Evolutionary conservation across 2,888 invertebrate species (phyloP).

Genomic region (Rotaria sp.): DNA sequence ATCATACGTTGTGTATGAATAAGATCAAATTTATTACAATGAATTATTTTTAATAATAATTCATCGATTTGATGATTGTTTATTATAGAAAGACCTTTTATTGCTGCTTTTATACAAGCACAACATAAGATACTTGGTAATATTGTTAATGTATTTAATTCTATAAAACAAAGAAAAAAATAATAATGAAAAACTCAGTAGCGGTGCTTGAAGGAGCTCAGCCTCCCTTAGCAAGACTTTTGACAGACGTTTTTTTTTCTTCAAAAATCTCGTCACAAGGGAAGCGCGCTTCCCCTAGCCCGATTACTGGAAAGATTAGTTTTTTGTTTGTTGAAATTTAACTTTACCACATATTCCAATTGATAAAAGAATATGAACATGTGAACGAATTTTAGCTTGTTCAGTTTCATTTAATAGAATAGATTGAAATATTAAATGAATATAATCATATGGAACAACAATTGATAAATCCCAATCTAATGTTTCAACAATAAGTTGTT

Average conservation of each 20-base stretch:
- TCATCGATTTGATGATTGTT: background rate
- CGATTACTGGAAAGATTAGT: background rate
- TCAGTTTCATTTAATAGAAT: background rate
- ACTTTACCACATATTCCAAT: background rate
- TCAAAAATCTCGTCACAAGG: no score
- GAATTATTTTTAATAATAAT: background rate
- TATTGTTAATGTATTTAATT: background rate
- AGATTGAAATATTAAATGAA: background rate
- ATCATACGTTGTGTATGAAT: background rate
- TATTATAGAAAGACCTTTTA: background rate
- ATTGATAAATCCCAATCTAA: conserved; percentile 3
- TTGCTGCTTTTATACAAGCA: background rate
- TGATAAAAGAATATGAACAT: background rate
- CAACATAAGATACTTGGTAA: background rate
- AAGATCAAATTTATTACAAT: background rate
- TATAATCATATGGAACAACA: conserved; percentile 16
- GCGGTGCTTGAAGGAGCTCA: no score
- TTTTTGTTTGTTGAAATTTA: background rate
- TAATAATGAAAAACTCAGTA: no score
- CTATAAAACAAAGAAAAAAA: background rate
- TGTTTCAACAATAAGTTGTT: background rate
- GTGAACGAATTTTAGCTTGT: background rate
- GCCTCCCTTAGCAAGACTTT: no score
- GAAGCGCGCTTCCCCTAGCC: no score
- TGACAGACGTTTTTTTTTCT: no score